A percentile compares a stretch with the other conserved stretches of the same genome.
These are phyloP conservation scores for Chloroclystis v-ata DNA, from an alignment of 2,888 invertebrate species.

Conservation along the genomic window DNA sequence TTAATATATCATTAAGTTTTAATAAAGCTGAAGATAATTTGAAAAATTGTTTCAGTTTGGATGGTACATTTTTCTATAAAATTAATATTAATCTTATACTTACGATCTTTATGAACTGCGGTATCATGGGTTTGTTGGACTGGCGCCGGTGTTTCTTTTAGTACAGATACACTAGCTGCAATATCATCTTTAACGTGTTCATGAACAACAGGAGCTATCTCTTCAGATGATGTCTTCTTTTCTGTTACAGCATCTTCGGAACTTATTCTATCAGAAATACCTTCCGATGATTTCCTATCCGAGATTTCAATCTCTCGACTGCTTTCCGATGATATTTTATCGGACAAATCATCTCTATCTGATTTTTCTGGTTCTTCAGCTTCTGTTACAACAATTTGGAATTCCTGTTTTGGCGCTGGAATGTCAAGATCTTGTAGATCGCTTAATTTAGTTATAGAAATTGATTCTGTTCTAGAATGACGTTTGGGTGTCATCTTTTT, in stretches of 20 bases:
- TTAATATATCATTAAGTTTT: not conserved
- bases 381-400: constrained; percentile 71
- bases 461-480: constrained; percentile 69
- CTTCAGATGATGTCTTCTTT: constrained; percentile 72
- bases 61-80: too few relatives aligned
- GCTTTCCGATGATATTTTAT: constrained; percentile 75
- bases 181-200: constrained; percentile 39
- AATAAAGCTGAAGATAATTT: not conserved
- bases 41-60: too few relatives aligned
- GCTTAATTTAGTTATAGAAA: constrained; percentile 65
- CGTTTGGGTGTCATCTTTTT: constrained; percentile 71
- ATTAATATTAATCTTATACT: not conserved
- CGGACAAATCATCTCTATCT: constrained; percentile 69
- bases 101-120: constrained; percentile 5
- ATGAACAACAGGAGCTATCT: constrained; percentile 42
- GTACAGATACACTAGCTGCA: constrained; percentile 16
- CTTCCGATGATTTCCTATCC: constrained; percentile 71
- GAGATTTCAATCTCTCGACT: constrained; percentile 74
- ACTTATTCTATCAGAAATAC: constrained; percentile 71
- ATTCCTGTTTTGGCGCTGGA: constrained; percentile 59
- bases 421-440: constrained; percentile 58
- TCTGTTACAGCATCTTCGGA: constrained; percentile 75
- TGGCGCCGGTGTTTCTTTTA: constrained; percentile 10
- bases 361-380: constrained; percentile 68
- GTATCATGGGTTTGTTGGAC: not conserved